Evolutionary conservation across 2,113 vertebrate genomes (phyloP), one percentile per base, ranked within the genome.

Genomic region (Eira barbara): DNA sequence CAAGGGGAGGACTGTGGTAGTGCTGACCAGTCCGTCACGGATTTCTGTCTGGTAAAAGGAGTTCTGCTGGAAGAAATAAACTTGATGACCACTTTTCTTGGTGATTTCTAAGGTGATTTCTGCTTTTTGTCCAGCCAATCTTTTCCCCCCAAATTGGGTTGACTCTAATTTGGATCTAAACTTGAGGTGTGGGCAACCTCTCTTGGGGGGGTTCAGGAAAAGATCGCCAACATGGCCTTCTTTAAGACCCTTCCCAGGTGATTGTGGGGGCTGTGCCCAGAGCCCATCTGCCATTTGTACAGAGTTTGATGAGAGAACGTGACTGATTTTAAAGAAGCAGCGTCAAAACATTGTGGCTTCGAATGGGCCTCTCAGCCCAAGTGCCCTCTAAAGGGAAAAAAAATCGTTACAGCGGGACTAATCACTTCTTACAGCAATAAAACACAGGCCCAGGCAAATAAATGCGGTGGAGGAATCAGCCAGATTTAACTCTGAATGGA

Each of bases 401-500:
- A 49, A 36, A 69, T 93, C 52, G 73, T 84, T 47, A 45, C 36
- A 90, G 93, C 57, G 82, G 63, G 88, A 84, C 45, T 82, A 79
- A 82, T 85, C 76, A 76, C 80, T 95, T 89, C 92, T 74, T 74
- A 67, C 34, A 52, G 45, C 39, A 59, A 91, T 59, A 85, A 94
- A 79, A 84, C 1, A 14, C 45, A 88, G 63, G 36, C 23, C n/a
- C 27, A n/a, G 45, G 49, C 69, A 15, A 39, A 27, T 42, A 59
- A 57, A 47, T 59, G 23, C 59, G 39, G 31, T 11, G 47, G 80
- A 4, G 1, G 27, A 79, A 67, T 90, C 76, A 23, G 94, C 31
- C 76, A 55, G 52, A 61, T 94, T 97, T 36, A 76, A 92, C 80
- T 84, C 47, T n/a, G 57, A 97, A 94, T 79, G 42, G 83, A 97